Evolutionary conservation across 2,797 vertebrate species (phyloP), one percentile per base, ranked within the genome.

Genomic region (Sebastes minor): DNA sequence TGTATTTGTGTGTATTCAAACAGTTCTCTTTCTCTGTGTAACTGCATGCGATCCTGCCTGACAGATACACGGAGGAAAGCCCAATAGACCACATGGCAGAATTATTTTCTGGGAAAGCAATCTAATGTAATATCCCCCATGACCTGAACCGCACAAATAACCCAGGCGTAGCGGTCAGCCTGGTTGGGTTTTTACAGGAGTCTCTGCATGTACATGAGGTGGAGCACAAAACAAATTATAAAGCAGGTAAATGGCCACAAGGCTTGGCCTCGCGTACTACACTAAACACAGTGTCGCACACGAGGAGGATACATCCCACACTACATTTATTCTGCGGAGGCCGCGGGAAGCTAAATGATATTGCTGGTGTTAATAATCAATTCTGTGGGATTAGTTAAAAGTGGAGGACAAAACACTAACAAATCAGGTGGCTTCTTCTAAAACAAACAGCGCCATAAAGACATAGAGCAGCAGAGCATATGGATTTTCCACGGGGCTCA

Each of bases 401-500:
- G 90, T 91, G 88, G 91, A 88, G 80, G 89, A 86, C 88, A 91
- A 92, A 93, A 92, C 89, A 87, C 77, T 76, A 88, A 94, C 93
- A 93, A 94, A 94, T 93, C 92, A 93, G 88, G 66, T 71, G 74
- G 82, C 82, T 67, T 86, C 85, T 85, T 82, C 84, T 87, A 76
- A 91, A 91, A 89, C 87, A 57, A 91, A 89, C 87, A 57, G 75
- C 82, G 63, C 92, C 94, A 95, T 95, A 95, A 95, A 95, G 91
- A 91, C 95, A 96, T 92, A 94, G 96, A 94, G 96, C 94, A 91
- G 95, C 90, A 83, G 94, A 95, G 95, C 91, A 88, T 97, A 98
- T 99, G 95, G 98, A 99, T 99, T 98, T 98, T 96, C 96, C 95
- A 83, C 82, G 92, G 94, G 95, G 95, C 96, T 97, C 97, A 97